These are phyloP conservation scores for Chrysopilus asiliformis DNA, from an alignment of 2,888 invertebrate species.

Conservation along the genomic window DNA sequence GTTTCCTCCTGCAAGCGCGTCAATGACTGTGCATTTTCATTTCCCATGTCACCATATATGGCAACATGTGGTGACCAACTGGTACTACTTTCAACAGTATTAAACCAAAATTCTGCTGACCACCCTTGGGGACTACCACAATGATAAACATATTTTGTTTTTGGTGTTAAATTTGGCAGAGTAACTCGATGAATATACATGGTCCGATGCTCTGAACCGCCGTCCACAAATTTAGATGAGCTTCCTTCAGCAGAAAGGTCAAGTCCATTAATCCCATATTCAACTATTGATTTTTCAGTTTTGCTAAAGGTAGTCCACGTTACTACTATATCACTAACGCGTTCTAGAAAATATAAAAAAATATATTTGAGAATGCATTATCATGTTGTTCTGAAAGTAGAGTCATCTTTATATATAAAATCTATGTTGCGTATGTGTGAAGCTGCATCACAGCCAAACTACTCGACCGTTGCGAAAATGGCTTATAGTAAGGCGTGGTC, in stretches of 20 bases:
- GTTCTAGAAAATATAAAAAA: conserved; percentile 44
- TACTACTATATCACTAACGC: conserved; percentile 54
- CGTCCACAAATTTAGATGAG: conserved; percentile 56
- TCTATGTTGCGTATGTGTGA: no score
- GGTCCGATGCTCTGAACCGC: conserved; percentile 46
- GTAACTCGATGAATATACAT: conserved; percentile 70
- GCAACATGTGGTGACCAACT: conserved; percentile 71
- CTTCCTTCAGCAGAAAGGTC: conserved; percentile 42
- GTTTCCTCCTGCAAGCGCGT: conserved; percentile 73
- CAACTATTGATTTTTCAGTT: conserved; percentile 52
- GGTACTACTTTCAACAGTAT: conserved; percentile 49
- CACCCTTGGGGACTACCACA: conserved; percentile 68
- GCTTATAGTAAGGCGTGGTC: no score
- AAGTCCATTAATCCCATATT: conserved; percentile 56
- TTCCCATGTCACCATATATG: conserved; percentile 90
- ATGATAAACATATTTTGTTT: conserved; percentile 62
- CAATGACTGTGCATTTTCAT: conserved; percentile 74
- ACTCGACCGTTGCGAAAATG: no score
- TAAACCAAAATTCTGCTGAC: conserved; percentile 68
- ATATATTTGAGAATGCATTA: no score
- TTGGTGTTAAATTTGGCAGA: conserved; percentile 45
- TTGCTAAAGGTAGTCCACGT: conserved; percentile 72
- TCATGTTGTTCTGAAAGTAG: no score
- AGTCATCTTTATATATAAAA: no score
- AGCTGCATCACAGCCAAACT: no score